phyloP scores from a whole-genome alignment of 2,113 vertebrate genomes.

The Vidua chalybeata region DNA sequence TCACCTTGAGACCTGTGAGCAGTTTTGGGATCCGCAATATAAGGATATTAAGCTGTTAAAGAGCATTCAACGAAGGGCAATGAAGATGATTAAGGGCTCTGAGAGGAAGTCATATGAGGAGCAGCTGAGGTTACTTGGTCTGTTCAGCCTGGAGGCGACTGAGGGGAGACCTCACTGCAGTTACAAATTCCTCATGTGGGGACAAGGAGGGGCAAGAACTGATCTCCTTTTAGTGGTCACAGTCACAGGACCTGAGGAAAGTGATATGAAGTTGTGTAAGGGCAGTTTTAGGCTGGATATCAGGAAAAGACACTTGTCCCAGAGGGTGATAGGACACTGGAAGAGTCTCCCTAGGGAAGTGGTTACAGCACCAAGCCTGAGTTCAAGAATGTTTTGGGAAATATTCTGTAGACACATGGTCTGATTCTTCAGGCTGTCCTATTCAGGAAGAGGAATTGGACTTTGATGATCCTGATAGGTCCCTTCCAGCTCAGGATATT shows the following conservation, averaged over 20 bases:
- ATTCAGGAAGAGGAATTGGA: background rate
- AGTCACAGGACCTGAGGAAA: accelerated
- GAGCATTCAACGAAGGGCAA: no score
- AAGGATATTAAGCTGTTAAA: background rate
- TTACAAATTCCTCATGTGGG: accelerated
- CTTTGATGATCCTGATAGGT: background rate
- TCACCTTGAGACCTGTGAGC: accelerated
- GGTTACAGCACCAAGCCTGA: background rate
- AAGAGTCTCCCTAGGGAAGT: background rate
- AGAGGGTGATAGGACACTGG: accelerated
- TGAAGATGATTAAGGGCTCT: background rate
- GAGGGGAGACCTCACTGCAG: background rate
- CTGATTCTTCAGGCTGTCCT: background rate
- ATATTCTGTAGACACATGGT: background rate
- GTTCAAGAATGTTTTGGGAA: background rate
- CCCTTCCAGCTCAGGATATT: background rate
- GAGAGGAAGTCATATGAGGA: accelerated
- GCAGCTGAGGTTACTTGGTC: background rate
- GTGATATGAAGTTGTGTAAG: background rate
- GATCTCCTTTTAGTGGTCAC: background rate
- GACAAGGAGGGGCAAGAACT: background rate
- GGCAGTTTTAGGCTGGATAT: background rate
- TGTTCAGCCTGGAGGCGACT: background rate
- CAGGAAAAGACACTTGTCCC: accelerated
- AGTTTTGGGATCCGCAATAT: background rate